Evolutionary conservation across 2,888 invertebrate species (phyloP), one percentile per base, ranked within the genome.

Genomic region (Pyrrhia umbra): DNA sequence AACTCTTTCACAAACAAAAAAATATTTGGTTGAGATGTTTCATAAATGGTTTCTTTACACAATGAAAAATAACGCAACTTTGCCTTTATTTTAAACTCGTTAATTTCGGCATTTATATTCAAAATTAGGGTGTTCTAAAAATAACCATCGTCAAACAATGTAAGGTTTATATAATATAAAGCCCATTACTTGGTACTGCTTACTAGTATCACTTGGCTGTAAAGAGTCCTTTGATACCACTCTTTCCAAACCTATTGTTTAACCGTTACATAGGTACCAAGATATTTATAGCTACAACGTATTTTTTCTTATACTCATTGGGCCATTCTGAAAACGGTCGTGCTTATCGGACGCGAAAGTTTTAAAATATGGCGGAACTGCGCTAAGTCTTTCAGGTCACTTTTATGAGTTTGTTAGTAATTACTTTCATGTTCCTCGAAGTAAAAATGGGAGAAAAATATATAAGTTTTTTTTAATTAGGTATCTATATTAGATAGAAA

Each of bases 191-290:
- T 40, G 39, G 18, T 47, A 8, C 43, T 18, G 8, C 21, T 20
- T 2, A 8, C 20, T 15, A 30, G 40, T 49, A 27, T 54, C 43
- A 23, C 63, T 52, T 45, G 18, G 45, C 50, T 43, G 18, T 60
- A 34, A 15, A 43, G 71, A 54, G 54, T 70, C 71, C 62, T 69
- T 75, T 70, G 76, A 70, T 54, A 70, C 20, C 45, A 49, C 63
- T 70, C 52, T 69, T 75, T 8, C 18, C 43, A 6, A n/a, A 20
- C 27, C 43, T 50, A 50, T 76, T 69, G 63, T 69, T 76, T 50
- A 13, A 75, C 6, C 39, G 27, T 9, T 30, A 16, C 69, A 25
- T 34, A 27, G 4, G 27, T n/a, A 64, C 15, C 13, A 6, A 34
- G 30, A 15, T 49, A 66, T 16, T 15, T 15, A 40, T 39, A 54